Conservation (phyloP, 2,888 invertebrate species). For the Drosophila infuscata region DNA sequence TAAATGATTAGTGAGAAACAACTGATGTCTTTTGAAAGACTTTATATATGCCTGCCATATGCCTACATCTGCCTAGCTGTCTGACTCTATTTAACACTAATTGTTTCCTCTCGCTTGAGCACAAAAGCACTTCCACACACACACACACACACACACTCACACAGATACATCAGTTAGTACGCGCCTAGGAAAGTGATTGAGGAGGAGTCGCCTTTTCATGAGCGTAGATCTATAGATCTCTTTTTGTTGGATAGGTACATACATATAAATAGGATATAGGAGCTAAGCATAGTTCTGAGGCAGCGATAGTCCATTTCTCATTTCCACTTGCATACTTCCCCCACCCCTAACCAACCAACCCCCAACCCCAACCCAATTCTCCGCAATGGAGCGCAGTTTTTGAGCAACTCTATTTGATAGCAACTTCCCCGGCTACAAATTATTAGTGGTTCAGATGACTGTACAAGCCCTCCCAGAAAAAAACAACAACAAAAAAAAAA, state of each 20-base stretch:
- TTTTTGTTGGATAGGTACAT: constrained; percentile 1
- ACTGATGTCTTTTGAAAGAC: constrained; percentile 78
- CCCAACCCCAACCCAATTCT: not conserved
- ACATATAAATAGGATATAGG: not conserved
- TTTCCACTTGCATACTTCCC: not conserved
- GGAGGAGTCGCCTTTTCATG: constrained; percentile 24
- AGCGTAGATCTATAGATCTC: not conserved
- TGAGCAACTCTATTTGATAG: constrained; percentile 83
- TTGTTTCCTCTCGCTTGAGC: constrained; percentile 52
- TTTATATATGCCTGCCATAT: constrained; percentile 80
- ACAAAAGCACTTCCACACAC: constrained; percentile 18
- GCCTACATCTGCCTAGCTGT: constrained; percentile 81
- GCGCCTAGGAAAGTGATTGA: constrained; percentile 16
- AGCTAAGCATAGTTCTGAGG: constrained; percentile 6
- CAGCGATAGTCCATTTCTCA: constrained; percentile 16
- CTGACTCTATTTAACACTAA: constrained; percentile 61
- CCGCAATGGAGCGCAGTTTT: constrained; percentile 62
- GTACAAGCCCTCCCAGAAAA: constrained; percentile 36
- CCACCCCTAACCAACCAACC: no score
- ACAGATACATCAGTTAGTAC: constrained; percentile 4
- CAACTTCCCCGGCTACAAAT: constrained; percentile 85
- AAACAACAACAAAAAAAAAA: not conserved
- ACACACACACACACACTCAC: constrained; percentile 2
- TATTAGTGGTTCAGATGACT: constrained; percentile 80
- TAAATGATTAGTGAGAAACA: constrained; percentile 69